A percentile compares a stretch with the other conserved stretches of the same genome.
Conservation (phyloP, 2,113 vertebrate species). For the Pan paniscus region DNA sequence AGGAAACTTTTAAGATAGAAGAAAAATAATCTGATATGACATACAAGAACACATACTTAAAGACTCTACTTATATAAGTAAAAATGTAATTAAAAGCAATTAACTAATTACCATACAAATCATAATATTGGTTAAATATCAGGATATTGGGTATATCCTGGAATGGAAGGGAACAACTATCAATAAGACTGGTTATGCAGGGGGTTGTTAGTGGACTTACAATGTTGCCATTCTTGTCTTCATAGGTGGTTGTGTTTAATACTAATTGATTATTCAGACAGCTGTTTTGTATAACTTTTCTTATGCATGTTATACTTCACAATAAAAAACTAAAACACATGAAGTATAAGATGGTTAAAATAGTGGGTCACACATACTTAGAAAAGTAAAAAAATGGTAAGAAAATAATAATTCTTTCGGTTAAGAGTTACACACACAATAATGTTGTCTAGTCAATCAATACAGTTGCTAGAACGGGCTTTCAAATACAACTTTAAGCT, state of each 20-base stretch:
- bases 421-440: background rate
- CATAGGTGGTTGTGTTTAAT: background rate
- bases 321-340: background rate
- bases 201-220: background rate
- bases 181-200: background rate
- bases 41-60: background rate
- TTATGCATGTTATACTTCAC: background rate
- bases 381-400: background rate
- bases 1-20: background rate
- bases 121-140: background rate
- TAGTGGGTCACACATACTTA: background rate
- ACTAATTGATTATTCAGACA: background rate
- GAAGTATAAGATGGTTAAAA: background rate
- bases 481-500: background rate
- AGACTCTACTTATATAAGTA: background rate
- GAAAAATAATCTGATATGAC: background rate
- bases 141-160: background rate
- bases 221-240: background rate
- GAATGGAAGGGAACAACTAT: background rate
- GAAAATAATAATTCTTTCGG: background rate
- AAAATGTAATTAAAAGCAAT: background rate
- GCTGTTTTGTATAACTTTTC: background rate
- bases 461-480: background rate
- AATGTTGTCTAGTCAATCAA: background rate
- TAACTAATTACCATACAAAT: background rate